Conservation (phyloP, 1,140 invertebrate species). For the Drosophila repleta region DNA sequence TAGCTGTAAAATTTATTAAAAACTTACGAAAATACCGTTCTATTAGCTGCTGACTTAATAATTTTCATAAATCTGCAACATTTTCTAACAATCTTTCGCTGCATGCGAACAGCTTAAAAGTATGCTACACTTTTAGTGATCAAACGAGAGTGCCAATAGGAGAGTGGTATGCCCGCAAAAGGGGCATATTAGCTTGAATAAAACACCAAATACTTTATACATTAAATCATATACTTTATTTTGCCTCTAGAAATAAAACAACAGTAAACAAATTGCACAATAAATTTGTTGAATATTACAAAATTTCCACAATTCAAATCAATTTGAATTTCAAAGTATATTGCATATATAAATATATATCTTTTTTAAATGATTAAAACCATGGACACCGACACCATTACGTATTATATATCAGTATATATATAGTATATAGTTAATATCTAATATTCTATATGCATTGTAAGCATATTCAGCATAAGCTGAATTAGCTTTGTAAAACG, state of each 20-base stretch:
- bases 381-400: slow-evolving; percentile 66
- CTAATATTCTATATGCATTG: slow-evolving; percentile 3
- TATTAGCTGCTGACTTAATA: neutral
- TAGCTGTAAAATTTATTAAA: neutral
- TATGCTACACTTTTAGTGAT: neutral
- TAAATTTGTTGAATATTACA: slow-evolving; percentile 39
- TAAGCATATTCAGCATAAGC: slow-evolving; percentile 14
- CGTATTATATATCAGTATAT: slow-evolving; percentile 20
- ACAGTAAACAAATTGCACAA: slow-evolving; percentile 62
- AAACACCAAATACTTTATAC: neutral
- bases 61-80: neutral
- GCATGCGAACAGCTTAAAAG: neutral
- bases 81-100: neutral
- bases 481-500: slow-evolving; percentile 25
- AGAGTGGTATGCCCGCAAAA: neutral
- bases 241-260: slow-evolving; percentile 66
- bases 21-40: neutral
- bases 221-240: slow-evolving; percentile 36
- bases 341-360: slow-evolving; percentile 33
- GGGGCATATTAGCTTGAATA: neutral
- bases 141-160: no score
- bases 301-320: slow-evolving; percentile 43
- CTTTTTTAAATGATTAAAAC: slow-evolving; percentile 2
- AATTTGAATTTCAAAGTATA: slow-evolving; percentile 42
- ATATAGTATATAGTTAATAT: slow-evolving; percentile 10